Evolutionary conservation across 2,888 invertebrate species (phyloP).

Genomic region (Pollenia amentaria): DNA sequence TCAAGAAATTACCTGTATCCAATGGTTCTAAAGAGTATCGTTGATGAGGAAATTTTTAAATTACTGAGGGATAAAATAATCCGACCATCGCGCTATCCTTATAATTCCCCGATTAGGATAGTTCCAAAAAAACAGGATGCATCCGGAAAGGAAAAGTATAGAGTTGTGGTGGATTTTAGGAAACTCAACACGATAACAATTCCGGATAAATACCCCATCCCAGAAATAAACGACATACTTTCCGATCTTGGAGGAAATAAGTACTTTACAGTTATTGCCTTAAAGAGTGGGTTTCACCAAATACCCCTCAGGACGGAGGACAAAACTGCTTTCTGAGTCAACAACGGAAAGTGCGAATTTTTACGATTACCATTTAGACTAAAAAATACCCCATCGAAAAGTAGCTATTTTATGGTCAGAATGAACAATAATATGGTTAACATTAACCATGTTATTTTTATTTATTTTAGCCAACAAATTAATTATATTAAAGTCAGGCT

Average conservation of each 20-base stretch:
- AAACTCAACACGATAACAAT: slow-evolving; percentile 49
- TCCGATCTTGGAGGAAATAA: slow-evolving; percentile 48
- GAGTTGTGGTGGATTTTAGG: slow-evolving; percentile 48
- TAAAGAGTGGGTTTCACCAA: no score
- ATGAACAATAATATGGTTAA: no score
- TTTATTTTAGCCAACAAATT: no score
- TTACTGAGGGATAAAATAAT: no score
- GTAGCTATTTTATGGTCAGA: no score
- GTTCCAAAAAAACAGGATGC: slow-evolving; percentile 40
- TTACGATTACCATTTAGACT: slow-evolving; percentile 54
- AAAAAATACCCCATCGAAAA: slow-evolving; percentile 59
- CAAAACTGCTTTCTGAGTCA: slow-evolving; percentile 28
- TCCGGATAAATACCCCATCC: slow-evolving; percentile 49
- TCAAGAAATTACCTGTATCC: neutral
- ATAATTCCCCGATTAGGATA: slow-evolving; percentile 37
- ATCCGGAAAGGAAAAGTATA: slow-evolving; percentile 31
- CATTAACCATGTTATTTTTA: no score
- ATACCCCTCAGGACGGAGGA: slow-evolving; percentile 35
- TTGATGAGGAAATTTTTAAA: neutral
- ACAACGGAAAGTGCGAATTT: slow-evolving; percentile 55
- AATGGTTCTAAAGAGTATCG: no score
- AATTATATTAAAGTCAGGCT: no score
- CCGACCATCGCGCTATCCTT: slow-evolving; percentile 1
- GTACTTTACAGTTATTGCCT: slow-evolving; percentile 26
- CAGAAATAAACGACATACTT: slow-evolving; percentile 25